phyloP scores from a whole-genome alignment of 2,113 vertebrate species.

The Tauraco erythrolophus region DNA sequence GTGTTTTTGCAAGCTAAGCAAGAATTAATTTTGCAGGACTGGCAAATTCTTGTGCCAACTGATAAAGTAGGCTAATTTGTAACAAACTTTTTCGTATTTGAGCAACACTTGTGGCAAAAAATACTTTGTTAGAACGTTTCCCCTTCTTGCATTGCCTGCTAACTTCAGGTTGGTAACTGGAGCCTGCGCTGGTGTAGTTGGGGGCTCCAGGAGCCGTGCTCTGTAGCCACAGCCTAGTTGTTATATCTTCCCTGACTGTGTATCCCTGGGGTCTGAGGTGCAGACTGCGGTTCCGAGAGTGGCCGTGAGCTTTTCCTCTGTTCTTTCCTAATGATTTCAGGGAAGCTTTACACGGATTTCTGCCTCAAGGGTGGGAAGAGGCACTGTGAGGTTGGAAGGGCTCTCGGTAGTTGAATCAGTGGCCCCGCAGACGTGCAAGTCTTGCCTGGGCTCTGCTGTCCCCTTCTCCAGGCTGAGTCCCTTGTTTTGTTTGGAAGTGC shows the following conservation, averaged over 20 bases:
- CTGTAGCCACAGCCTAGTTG: background rate
- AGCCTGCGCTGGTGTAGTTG: background rate
- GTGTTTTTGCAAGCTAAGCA: constrained; percentile 26
- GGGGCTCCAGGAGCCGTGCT: background rate
- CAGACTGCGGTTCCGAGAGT: background rate
- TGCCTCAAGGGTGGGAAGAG: background rate
- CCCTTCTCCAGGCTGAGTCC: background rate
- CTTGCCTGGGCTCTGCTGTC: background rate
- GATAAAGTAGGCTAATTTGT: constrained; percentile 42
- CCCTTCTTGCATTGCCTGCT: background rate
- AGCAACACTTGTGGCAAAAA: background rate
- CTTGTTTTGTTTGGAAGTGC: background rate
- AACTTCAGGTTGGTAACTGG: background rate
- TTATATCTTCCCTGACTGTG: background rate
- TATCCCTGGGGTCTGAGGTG: background rate
- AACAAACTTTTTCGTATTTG: background rate
- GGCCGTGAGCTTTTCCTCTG: background rate
- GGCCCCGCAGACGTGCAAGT: background rate
- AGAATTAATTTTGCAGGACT: constrained; percentile 8
- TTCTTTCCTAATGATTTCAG: background rate
- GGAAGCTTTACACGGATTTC: background rate
- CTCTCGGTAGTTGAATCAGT: background rate
- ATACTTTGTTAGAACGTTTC: background rate
- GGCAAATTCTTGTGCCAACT: constrained; percentile 1
- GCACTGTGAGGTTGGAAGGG: background rate